Evolutionary conservation across 2,888 invertebrate genomes (phyloP).

Genomic region (Mesorhabditis spiculigera): DNA sequence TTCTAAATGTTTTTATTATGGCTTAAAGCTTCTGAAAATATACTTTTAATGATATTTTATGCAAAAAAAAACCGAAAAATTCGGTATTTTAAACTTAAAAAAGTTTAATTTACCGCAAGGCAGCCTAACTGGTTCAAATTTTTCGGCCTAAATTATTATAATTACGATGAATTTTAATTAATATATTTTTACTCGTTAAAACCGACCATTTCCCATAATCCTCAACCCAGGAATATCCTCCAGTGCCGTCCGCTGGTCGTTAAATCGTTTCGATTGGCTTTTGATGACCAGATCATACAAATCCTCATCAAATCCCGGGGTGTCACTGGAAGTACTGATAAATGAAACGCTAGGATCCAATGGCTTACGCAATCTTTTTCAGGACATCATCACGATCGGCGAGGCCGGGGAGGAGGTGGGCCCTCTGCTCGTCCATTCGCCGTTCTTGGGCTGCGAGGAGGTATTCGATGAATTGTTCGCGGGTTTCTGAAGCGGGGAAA

Average conservation of each 20-base stretch:
- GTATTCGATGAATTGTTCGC: background rate
- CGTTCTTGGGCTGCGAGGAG: background rate
- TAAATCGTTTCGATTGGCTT: slow-evolving; percentile 1
- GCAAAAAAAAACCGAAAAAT: too few species aligned
- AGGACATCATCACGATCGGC: background rate
- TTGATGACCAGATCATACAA: background rate
- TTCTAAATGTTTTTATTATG: too few species aligned
- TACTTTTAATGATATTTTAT: too few species aligned
- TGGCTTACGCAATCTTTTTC: slow-evolving; percentile 1
- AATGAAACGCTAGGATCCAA: too few species aligned
- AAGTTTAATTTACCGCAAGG: too few species aligned
- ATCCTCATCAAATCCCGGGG: background rate
- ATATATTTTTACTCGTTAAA: too few species aligned
- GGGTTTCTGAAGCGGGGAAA: background rate
- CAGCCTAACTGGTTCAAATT: too few species aligned
- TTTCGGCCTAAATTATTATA: too few species aligned
- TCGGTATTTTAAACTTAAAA: too few species aligned
- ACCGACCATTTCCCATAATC: background rate
- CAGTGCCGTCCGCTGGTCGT: background rate
- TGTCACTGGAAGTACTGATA: background rate
- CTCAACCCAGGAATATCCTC: background rate
- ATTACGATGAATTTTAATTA: too few species aligned
- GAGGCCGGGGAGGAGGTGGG: slow-evolving; percentile 5
- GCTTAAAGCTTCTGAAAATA: too few species aligned
- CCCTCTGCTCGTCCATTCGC: background rate